Evolutionary conservation across 2,797 vertebrate genomes (phyloP), one percentile per base, ranked within the genome.

Genomic region (Macropodus opercularis): DNA sequence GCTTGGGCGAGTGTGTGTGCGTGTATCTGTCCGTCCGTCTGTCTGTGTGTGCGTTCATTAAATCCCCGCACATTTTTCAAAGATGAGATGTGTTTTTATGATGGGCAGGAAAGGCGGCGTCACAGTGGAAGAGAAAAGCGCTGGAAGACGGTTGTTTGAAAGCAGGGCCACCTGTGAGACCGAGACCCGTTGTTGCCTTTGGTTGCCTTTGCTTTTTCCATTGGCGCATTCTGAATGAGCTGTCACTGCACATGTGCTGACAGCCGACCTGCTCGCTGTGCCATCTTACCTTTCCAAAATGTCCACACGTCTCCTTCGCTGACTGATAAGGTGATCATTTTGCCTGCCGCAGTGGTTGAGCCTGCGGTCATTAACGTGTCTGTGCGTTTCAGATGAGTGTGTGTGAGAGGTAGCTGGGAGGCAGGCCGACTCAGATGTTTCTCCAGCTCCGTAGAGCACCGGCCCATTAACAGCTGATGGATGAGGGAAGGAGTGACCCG

Each of bases 401-500:
- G 27, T 63, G 38, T 43, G 31, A 42, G 40, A 15, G 47, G 19
- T 63, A 54, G 53, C 42, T 49, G 42, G 40, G 48, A 67, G 57
- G 69, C 50, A 39, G 55, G 55, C 36, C 11, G 56, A 36, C 46
- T 44, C 21, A 72, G 80, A 71, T 60, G 66, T 64, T 68, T 58
- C 68, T 70, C 58, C 56, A 74, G 43, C 66, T 56, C 68, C 55
- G 35, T 53, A 72, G 63, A 72, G 74, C 74, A 43, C 17, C 13
- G 43, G 77, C 73, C 85, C 84, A 89, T 90, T 89, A 90, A 84
- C 87, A 86, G 87, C 85, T 90, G 91, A 91, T 91, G 86, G 87
- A 92, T 92, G 91, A 85, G 81, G 81, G 77, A 78, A 87, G 83
- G 87, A 86, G 85, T 86, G 81, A 86, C 81, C 86, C 78, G 77